Percentiles rank a stretch among this genome's conserved stretches.
Evolutionary conservation across 37 sponge, comb jelly and placozoan genomes (phyloP).

Genomic region (Agelas oroides): DNA sequence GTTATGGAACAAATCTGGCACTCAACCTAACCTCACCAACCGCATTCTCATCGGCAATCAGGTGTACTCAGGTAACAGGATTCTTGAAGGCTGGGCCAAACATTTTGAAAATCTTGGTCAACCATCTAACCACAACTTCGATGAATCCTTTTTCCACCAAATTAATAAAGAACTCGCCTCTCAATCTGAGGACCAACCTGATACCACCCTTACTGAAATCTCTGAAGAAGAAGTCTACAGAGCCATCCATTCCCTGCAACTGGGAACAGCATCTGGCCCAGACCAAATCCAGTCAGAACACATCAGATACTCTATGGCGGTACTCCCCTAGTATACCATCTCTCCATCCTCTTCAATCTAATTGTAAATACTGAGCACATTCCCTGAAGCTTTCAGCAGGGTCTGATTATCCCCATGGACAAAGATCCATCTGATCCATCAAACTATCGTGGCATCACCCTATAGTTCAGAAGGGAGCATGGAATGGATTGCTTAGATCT

Average conservation of each 20-base stretch:
- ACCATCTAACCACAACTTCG: neutral
- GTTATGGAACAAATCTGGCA: neutral
- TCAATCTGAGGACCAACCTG: too few relatives aligned
- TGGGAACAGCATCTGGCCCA: neutral
- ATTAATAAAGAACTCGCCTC: too few relatives aligned
- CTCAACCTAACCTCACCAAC: neutral
- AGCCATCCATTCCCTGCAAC: neutral
- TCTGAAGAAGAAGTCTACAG: too few relatives aligned
- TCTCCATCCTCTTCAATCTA: neutral
- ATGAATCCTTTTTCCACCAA: neutral
- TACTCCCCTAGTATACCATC: neutral
- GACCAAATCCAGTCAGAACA: neutral
- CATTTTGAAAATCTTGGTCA: neutral
- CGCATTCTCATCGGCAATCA: neutral
- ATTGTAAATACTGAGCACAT: neutral
- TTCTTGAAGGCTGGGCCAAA: neutral
- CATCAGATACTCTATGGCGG: neutral
- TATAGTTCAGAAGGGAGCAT: too few relatives aligned
- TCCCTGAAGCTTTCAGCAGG: neutral
- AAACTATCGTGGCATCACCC: constrained; percentile 5
- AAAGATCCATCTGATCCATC: neutral
- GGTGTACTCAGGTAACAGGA: neutral
- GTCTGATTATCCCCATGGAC: neutral
- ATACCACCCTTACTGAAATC: too few relatives aligned
- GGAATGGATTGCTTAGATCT: too few relatives aligned